Conservation (phyloP, 2,797 vertebrate genomes). For the Mus minutoides region DNA sequence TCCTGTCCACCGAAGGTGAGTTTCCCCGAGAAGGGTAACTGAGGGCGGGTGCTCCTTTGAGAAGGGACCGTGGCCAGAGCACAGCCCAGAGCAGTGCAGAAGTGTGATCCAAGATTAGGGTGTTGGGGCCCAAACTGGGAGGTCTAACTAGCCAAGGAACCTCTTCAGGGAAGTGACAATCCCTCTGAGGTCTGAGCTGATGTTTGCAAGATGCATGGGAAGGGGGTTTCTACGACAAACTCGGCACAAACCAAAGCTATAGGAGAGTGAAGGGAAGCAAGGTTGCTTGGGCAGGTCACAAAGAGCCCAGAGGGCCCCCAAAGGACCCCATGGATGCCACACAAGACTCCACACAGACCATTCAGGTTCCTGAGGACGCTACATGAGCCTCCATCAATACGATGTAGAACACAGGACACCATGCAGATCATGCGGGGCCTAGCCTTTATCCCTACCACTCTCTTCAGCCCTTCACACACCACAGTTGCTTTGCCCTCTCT, state of each 20-base stretch:
- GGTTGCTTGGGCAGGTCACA: neutral
- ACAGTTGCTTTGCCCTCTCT: fast-evolving
- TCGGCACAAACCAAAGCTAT: neutral
- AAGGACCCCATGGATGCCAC: too few species aligned
- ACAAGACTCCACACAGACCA: neutral
- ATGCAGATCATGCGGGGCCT: fast-evolving
- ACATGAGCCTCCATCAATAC: neutral
- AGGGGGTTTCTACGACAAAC: neutral
- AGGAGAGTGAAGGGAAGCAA: neutral
- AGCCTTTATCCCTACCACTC: too few species aligned
- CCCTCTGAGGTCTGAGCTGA: neutral
- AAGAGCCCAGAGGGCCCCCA: neutral
- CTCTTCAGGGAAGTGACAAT: neutral
- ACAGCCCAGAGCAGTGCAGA: fast-evolving
- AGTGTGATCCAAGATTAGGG: fast-evolving
- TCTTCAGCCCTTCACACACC: fast-evolving
- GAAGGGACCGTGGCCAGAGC: neutral
- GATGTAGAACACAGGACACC: neutral
- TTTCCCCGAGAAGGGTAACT: neutral
- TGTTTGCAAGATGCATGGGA: neutral
- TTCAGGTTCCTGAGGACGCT: neutral
- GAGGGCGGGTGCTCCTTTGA: neutral
- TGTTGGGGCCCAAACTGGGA: neutral
- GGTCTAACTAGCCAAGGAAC: neutral
- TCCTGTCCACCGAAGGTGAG: neutral